Conservation (phyloP, 2,888 invertebrate genomes). For the Ennomos fuscantarius region DNA sequence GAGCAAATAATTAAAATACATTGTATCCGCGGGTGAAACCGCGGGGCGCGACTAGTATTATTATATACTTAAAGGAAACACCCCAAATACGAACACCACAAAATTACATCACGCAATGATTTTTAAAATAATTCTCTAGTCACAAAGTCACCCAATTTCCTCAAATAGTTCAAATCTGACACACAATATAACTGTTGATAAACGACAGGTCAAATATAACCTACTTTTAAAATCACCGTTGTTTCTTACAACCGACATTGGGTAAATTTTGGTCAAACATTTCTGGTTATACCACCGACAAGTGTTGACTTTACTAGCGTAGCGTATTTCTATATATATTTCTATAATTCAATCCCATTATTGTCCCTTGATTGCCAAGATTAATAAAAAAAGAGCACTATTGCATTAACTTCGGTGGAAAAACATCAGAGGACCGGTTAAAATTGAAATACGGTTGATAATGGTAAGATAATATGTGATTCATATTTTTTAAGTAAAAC, state of each 20-base stretch:
- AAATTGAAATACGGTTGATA: not conserved
- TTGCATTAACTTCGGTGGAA: not conserved
- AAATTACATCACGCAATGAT: conserved; percentile 17
- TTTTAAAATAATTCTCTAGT: conserved; percentile 3
- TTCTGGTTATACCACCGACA: conserved; percentile 3
- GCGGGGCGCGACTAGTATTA: no score
- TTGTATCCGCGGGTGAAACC: no score
- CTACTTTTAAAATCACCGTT: conserved; percentile 24
- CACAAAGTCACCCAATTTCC: conserved; percentile 21
- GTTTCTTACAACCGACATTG: not conserved
- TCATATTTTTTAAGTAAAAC: no score
- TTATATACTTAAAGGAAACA: conserved; percentile 8
- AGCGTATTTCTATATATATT: not conserved
- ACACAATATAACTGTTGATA: conserved; percentile 17
- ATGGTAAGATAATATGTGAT: conserved; percentile 6
- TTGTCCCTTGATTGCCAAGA: not conserved
- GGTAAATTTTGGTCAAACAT: conserved; percentile 21
- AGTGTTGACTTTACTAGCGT: conserved; percentile 3
- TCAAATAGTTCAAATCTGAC: conserved; percentile 24
- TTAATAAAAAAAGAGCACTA: not conserved
- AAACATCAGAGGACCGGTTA: no score
- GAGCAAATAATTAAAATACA: no score
- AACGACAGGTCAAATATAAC: conserved; percentile 22
- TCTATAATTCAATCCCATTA: not conserved
- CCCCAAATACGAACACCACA: not conserved